phyloP scores from a whole-genome alignment of 1,140 invertebrate genomes.

The Mesaphorura yosii region DNA sequence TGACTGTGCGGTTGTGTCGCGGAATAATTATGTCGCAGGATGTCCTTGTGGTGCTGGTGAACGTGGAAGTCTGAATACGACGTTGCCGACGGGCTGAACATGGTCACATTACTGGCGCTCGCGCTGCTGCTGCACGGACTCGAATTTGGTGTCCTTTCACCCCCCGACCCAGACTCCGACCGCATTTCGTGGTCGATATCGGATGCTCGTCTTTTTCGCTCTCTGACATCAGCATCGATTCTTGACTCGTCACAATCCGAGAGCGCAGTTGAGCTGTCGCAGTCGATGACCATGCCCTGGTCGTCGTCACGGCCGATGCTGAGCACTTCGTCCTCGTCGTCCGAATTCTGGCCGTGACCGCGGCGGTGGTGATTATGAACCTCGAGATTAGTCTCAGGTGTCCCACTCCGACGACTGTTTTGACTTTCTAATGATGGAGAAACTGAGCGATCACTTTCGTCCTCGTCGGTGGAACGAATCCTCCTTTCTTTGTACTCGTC shows the following conservation, averaged over 20 bases:
- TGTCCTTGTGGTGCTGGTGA: background rate
- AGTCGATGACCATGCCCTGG: constrained; percentile 28
- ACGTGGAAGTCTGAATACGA: background rate
- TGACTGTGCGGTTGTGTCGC: constrained; percentile 6
- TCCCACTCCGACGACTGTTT: background rate
- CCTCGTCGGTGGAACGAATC: background rate
- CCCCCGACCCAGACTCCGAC: background rate
- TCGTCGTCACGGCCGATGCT: constrained; percentile 27
- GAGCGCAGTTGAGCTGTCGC: constrained; percentile 24
- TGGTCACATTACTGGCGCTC: constrained; percentile 40
- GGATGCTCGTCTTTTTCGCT: constrained; percentile 11
- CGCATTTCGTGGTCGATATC: no score
- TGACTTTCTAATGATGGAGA: no score
- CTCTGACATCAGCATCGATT: background rate
- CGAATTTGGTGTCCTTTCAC: background rate
- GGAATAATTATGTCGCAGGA: constrained; percentile 2
- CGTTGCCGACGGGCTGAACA: constrained; percentile 44
- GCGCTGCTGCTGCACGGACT: constrained; percentile 7
- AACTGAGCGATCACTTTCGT: no score
- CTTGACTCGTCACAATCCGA: constrained; percentile 6
- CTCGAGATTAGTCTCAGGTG: background rate
- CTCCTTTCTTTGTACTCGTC: background rate
- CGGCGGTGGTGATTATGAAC: background rate
- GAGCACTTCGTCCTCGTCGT: constrained; percentile 27
- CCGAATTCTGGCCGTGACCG: background rate